phyloP scores from a whole-genome alignment of 2,888 invertebrate species.

The Dendrolimus pini region DNA sequence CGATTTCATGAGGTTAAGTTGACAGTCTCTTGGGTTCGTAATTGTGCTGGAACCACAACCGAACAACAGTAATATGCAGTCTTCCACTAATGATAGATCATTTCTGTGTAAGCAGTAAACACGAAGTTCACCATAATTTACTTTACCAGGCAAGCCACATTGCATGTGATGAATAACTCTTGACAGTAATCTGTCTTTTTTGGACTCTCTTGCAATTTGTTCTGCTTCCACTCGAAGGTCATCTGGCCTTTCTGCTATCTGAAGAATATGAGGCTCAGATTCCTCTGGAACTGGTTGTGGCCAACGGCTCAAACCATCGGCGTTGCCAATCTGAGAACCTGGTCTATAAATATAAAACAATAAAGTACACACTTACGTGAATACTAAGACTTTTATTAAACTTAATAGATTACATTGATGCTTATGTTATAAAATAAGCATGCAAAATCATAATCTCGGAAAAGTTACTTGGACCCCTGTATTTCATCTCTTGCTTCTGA shows the following conservation, averaged over 20 bases:
- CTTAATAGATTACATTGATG: too few species aligned
- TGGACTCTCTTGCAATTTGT: conserved; percentile 2
- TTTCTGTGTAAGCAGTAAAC: conserved; percentile 2
- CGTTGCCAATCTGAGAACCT: neutral
- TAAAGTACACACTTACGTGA: too few species aligned
- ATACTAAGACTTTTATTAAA: too few species aligned
- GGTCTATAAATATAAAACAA: neutral
- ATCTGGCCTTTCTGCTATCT: conserved; percentile 7
- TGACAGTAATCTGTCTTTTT: conserved; percentile 2
- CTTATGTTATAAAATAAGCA: too few species aligned
- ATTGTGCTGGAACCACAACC: conserved; percentile 1
- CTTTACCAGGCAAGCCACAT: conserved; percentile 1
- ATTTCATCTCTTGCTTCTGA: too few species aligned
- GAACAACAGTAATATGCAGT: conserved; percentile 3
- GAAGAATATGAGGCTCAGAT: conserved; percentile 4
- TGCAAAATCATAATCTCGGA: too few species aligned
- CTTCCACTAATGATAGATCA: conserved; percentile 5
- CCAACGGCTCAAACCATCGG: conserved; percentile 1
- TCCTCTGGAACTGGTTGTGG: conserved; percentile 1
- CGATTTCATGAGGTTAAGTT: too few species aligned
- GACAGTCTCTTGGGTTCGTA: conserved; percentile 1
- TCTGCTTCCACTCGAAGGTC: conserved; percentile 7
- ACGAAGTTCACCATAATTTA: conserved; percentile 1
- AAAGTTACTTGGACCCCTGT: too few species aligned
- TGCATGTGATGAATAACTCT: conserved; percentile 1